Evolutionary conservation across 1,140 invertebrate genomes (phyloP), one percentile per base, ranked within the genome.

Genomic region (Babylonia areolata): DNA sequence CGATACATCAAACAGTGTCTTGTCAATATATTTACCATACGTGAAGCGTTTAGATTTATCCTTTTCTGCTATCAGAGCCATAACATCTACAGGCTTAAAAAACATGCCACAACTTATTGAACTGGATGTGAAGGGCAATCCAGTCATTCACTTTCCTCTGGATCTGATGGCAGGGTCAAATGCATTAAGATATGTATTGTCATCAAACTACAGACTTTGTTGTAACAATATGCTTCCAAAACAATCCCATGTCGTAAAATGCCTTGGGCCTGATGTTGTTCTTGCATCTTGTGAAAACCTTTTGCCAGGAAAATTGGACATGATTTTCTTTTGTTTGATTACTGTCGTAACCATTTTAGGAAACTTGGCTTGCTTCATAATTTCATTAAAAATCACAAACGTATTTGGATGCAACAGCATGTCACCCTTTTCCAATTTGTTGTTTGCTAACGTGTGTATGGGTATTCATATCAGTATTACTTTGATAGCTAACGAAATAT

Each of bases 361-460:
- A 9, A 91, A 91, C 82, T 31, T 86, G 33, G 28, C 73, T 11
- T 31, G 89, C 51, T 87, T 91, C 17, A 33, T 88, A 20, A 85
- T 84, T 42, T 46, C 89, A 35, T 28, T 64, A 6, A 6, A 12
- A 6, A 23, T 64, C 23, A 64, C 17, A 23, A 64, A n/a, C 12
- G 2, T 0, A 23, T 64, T 64, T 11, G 28, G 58, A 64, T 23
- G 23, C 28, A 11, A 64, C 23, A 5, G 5, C 28, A 12, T 64
- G 58, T 5, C 23, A 90, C 3, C 39, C 90, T 28, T 92, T 92
- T 90, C 91, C 91, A 12, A 73, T 93, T 2, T 93, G 92, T 69
- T 35, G 92, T 46, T 82, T 90, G 28, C 90, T 92, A 17, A 92
- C 92, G n/a, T 91, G 89, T 46, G 64, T 81, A 9, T 90, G 90